phyloP scores from a whole-genome alignment of 2,113 vertebrate genomes.

The Neolamprologus fasciatus region DNA sequence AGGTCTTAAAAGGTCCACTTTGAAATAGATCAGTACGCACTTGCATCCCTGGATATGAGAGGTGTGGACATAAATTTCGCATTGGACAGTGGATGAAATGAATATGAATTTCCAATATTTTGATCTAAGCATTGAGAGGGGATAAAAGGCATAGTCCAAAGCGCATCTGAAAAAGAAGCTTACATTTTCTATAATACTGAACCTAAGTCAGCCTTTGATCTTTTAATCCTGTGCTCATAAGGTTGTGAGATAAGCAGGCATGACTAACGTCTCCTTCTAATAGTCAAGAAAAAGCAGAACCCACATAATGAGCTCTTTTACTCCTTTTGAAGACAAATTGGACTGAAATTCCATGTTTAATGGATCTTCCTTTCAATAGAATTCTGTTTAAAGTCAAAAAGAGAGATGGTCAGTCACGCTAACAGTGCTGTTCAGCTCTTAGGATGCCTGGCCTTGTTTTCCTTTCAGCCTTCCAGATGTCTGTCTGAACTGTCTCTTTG shows the following conservation, averaged over 20 bases:
- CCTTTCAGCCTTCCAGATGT: constrained; percentile 1
- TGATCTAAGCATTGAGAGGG: constrained; percentile 57
- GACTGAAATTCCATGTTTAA: constrained; percentile 75
- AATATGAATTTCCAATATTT: constrained; percentile 67
- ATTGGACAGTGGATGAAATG: constrained; percentile 59
- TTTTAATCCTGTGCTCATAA: constrained; percentile 95
- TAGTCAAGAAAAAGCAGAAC: constrained; percentile 79
- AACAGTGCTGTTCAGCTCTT: background rate
- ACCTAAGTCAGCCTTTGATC: constrained; percentile 94
- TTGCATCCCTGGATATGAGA: constrained; percentile 43
- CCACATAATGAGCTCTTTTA: constrained; percentile 81
- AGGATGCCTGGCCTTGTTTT: background rate
- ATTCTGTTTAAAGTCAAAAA: constrained; percentile 44
- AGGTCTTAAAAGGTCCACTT: constrained; percentile 57
- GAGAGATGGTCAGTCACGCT: constrained; percentile 6
- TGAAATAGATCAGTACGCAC: constrained; percentile 55
- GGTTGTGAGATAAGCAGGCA: constrained; percentile 92
- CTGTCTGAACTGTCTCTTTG: constrained; percentile 6
- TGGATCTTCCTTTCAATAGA: constrained; percentile 65
- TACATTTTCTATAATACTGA: constrained; percentile 85
- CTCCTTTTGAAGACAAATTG: constrained; percentile 78
- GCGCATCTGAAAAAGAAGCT: constrained; percentile 77
- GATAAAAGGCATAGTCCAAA: constrained; percentile 66
- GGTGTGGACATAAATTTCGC: constrained; percentile 59
- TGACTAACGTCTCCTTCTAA: constrained; percentile 92